Base-by-base conservation (phyloP, 2,113 vertebrate species). In the Dromaius novaehollandiae region DNA sequence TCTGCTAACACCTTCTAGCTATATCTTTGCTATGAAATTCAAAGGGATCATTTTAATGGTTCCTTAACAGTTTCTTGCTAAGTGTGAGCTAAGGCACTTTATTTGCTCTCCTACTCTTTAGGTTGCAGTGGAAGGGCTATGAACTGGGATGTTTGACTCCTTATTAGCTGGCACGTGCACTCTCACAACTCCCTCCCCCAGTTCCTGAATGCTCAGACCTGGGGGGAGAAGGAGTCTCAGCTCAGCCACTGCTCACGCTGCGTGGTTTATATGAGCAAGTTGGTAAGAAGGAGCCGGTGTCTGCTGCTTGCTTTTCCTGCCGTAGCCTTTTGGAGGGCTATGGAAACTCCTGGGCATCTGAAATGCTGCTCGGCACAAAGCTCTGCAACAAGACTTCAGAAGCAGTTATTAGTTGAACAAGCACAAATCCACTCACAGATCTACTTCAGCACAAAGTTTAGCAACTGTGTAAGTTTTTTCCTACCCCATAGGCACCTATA, bases 1-100 rank as follows among this genome's bases (percentile, higher is more conserved):
- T 79, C 77, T 89, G 51, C 66, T 91, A 91, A 95, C 87, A 82
- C 89, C 82, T 96, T 91, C 78, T 89, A 88, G 81, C 13, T 87
- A 26, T 76, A 61, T 61, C 81, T 25, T 85, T 82, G 42, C 51
- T 48, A 16, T 76, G 58, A 61, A 96, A 80, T 91, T 87, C 48
- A 48, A 92, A 91, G 38, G 19, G 28, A 5, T 56, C 13, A 56
- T 79, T 87, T 89, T 38, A 91, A 82, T 61, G 14, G 14, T 42
- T 91, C 46, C 61, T 75, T 84, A 64, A 50, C 26, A 36, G 26
- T 76, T 96, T 79, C 61, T 76, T 26, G 38, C 71, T 56, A 82
- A 64, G 36, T 73, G 63, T 66, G 53, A 92, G 26, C 51, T 85
- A 76, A 85, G 38, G 34, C 17, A 76, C 44, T 86, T 88, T 75